Conservation (phyloP, 2,888 invertebrate genomes). For the Erebia aethiops region DNA sequence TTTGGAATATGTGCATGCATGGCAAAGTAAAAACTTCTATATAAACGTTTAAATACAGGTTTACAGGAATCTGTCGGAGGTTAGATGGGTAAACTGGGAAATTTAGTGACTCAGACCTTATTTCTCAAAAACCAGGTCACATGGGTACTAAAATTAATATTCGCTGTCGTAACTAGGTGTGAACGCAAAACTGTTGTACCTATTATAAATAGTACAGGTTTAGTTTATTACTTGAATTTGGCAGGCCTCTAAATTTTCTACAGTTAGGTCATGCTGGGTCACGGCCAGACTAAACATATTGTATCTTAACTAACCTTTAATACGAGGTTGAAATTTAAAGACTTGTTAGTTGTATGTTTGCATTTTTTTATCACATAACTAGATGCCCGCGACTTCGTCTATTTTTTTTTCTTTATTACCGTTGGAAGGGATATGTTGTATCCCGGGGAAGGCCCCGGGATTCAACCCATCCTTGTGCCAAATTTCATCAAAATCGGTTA, state of each 20-base stretch:
- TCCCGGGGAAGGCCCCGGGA: too few relatives aligned
- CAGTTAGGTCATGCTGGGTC: constrained; percentile 1
- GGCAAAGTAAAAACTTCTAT: too few relatives aligned
- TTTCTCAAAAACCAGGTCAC: neutral
- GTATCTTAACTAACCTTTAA: too few relatives aligned
- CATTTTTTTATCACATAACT: too few relatives aligned
- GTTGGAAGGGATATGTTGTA: too few relatives aligned
- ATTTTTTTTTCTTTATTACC: too few relatives aligned
- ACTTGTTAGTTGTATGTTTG: neutral
- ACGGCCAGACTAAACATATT: neutral
- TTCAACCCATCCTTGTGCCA: too few relatives aligned
- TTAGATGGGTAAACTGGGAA: neutral
- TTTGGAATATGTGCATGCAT: too few relatives aligned
- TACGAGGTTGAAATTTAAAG: neutral
- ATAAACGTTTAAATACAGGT: too few relatives aligned
- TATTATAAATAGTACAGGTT: neutral
- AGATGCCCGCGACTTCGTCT: too few relatives aligned
- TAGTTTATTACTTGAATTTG: neutral
- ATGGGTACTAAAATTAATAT: neutral
- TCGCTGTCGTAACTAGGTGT: neutral
- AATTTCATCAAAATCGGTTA: too few relatives aligned
- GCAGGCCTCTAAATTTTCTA: neutral
- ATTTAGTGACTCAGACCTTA: neutral
- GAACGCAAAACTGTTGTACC: neutral
- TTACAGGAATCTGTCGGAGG: too few relatives aligned